Conservation (phyloP, 1,140 invertebrate genomes). For the Drosophila pachea region DNA sequence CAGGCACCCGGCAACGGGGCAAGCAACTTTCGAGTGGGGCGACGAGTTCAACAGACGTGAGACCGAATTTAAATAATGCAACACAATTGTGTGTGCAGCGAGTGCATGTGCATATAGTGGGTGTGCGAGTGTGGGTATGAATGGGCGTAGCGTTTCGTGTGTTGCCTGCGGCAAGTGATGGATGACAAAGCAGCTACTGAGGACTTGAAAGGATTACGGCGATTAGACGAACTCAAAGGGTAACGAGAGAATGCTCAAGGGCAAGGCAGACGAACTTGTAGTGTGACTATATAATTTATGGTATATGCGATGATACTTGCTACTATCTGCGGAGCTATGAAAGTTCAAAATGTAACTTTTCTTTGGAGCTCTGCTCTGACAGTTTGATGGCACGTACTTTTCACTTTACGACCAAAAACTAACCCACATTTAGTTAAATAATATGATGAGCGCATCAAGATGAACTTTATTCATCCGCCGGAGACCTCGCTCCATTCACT, state of each 20-base stretch:
- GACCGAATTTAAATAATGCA: conserved; percentile 70
- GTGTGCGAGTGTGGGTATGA: too few relatives aligned
- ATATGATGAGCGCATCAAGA: conserved; percentile 13
- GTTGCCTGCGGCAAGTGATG: conserved; percentile 29
- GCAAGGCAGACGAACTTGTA: background rate
- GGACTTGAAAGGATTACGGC: conserved; percentile 44
- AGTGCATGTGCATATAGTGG: conserved; percentile 3
- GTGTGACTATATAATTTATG: too few relatives aligned
- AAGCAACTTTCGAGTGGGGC: conserved; percentile 61
- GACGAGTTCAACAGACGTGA: conserved; percentile 59
- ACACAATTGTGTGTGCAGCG: conserved; percentile 21
- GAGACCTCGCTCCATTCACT: conserved; percentile 9
- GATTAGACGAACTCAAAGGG: conserved; percentile 21
- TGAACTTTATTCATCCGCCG: conserved; percentile 16
- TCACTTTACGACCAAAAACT: conserved; percentile 2
- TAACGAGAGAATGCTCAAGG: background rate
- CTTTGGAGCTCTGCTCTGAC: too few relatives aligned
- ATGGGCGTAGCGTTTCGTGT: background rate
- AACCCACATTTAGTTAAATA: conserved; percentile 10
- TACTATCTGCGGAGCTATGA: background rate
- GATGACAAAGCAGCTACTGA: conserved; percentile 29
- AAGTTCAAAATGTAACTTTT: too few relatives aligned
- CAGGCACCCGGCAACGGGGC: conserved; percentile 32
- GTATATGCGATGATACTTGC: too few relatives aligned
- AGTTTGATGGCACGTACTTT: conserved; percentile 13